phyloP scores from a whole-genome alignment of 2,113 vertebrate genomes.

The Ophthalmolycus amberensis region DNA sequence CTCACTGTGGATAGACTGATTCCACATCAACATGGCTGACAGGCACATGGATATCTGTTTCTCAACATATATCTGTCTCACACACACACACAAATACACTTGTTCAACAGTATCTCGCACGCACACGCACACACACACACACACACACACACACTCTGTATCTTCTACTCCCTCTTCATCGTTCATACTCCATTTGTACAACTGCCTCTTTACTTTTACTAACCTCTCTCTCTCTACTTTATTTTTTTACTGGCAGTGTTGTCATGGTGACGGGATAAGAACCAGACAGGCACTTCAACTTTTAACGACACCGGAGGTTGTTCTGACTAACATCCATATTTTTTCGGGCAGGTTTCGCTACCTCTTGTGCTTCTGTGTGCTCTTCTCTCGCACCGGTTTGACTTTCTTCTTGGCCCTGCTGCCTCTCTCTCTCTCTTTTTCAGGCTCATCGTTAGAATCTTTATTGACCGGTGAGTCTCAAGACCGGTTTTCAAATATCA shows the following conservation, averaged over 20 bases:
- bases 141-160: not conserved
- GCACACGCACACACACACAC: too few relatives aligned
- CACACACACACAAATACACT: not conserved
- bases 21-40: constrained; percentile 30
- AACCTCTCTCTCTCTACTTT: not conserved
- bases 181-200: not conserved
- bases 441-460: not conserved
- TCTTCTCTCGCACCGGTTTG: constrained; percentile 19
- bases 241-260: constrained; percentile 51
- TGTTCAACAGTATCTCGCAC: not conserved
- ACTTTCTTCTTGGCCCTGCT: not conserved
- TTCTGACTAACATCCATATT: constrained; percentile 19
- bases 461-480: not conserved
- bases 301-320: constrained; percentile 49
- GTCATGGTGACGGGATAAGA: constrained; percentile 71
- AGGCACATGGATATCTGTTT: constrained; percentile 22
- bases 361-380: not conserved
- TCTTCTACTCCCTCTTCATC: not conserved
- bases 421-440: not conserved
- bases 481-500: not conserved
- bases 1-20: constrained; percentile 9
- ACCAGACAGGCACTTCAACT: constrained; percentile 60
- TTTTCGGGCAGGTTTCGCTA: constrained; percentile 30
- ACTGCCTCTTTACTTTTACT: constrained; percentile 9
- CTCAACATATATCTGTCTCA: too few relatives aligned